Conservation (phyloP, 1,140 invertebrate genomes). For the Luehdorfia chinensis region DNA sequence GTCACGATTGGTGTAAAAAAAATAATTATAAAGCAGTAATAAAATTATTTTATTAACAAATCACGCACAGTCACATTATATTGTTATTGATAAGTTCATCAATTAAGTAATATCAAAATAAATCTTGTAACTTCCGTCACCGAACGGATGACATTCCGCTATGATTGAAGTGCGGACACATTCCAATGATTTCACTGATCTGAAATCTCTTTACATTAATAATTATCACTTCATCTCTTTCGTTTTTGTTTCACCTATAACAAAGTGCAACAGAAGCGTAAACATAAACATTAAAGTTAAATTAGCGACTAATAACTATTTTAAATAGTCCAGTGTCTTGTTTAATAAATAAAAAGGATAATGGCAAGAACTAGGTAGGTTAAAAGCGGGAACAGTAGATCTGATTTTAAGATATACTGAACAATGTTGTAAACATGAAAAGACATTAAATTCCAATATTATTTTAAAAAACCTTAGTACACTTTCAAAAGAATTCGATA, state of each 20-base stretch:
- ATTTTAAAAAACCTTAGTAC: too few relatives aligned
- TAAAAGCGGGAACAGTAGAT: too few relatives aligned
- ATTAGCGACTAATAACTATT: too few relatives aligned
- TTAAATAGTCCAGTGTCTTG: too few relatives aligned
- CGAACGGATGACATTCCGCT: constrained; percentile 38
- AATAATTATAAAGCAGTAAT: constrained; percentile 35
- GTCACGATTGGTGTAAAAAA: constrained; percentile 24
- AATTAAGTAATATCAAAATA: constrained; percentile 53
- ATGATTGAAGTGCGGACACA: constrained; percentile 27
- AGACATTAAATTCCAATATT: too few relatives aligned
- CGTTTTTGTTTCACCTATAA: neutral
- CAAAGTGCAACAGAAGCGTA: too few relatives aligned
- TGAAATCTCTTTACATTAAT: constrained; percentile 27
- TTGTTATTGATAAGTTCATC: constrained; percentile 30
- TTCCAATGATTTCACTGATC: constrained; percentile 43
- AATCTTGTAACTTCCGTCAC: constrained; percentile 41
- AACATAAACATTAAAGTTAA: too few relatives aligned
- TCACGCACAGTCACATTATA: constrained; percentile 66
- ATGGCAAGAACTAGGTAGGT: too few relatives aligned
- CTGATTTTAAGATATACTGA: too few relatives aligned
- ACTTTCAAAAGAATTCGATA: too few relatives aligned
- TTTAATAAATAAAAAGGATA: too few relatives aligned
- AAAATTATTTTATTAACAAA: constrained; percentile 29
- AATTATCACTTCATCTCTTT: constrained; percentile 8
- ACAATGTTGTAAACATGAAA: too few relatives aligned